Evolutionary conservation across 2,888 invertebrate species (phyloP).

Genomic region (Tachystola acroxantha): DNA sequence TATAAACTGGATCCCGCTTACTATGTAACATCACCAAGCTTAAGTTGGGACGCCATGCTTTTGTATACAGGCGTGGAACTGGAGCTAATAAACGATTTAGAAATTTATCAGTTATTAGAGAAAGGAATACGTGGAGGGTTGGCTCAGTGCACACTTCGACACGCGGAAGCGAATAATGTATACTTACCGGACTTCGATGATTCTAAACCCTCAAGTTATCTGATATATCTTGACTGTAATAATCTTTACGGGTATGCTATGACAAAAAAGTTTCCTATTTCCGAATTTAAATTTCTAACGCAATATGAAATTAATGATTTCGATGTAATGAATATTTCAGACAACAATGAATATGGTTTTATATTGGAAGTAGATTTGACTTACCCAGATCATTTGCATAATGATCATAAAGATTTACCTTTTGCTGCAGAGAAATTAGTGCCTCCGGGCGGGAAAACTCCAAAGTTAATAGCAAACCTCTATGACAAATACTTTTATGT

Average conservation of each 20-base stretch:
- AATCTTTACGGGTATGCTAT: neutral
- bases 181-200: neutral
- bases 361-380: neutral
- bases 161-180: neutral
- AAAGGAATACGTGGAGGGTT: no score
- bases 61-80: no score
- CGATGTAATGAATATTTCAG: neutral
- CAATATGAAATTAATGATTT: neutral
- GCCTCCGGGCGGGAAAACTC: slow-evolving; percentile 9
- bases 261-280: no score
- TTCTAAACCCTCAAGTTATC: no score
- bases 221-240: neutral
- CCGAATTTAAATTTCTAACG: no score
- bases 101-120: no score
- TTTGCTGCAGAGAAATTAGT: slow-evolving; percentile 14
- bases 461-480: slow-evolving; percentile 16
- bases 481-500: slow-evolving; percentile 25
- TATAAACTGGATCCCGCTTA: no score
- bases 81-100: no score
- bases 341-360: neutral
- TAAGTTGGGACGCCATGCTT: no score
- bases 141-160: no score
- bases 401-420: slow-evolving; percentile 10
- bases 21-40: no score
- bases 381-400: slow-evolving; percentile 5